phyloP scores from a whole-genome alignment of 2,797 vertebrate genomes.

The Aldrovandia affinis region DNA sequence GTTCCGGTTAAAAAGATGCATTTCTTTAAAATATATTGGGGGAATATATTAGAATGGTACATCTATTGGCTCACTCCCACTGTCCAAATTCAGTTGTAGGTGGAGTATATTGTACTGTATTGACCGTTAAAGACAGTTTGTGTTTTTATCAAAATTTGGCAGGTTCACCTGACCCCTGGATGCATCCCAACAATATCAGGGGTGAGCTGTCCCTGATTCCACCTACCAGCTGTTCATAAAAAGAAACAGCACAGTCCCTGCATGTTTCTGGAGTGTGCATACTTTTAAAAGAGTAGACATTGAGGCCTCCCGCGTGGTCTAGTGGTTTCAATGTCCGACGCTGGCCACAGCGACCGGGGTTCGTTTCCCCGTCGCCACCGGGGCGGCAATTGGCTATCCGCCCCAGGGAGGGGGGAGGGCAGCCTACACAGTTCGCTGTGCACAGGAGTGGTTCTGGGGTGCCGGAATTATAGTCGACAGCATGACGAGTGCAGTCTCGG shows the following conservation, averaged over 20 bases:
- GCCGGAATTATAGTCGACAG: too few relatives aligned
- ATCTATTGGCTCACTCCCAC: too few relatives aligned
- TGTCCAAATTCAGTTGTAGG: not conserved
- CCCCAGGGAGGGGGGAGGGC: too few relatives aligned
- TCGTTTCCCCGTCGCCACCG: too few relatives aligned
- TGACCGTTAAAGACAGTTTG: not conserved
- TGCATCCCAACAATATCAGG: not conserved
- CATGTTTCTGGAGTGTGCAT: not conserved
- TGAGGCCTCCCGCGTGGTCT: too few relatives aligned
- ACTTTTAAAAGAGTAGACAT: not conserved
- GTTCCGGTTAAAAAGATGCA: not conserved
- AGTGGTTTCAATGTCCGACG: too few relatives aligned
- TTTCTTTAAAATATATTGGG: not conserved
- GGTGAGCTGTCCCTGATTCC: not conserved
- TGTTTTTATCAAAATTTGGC: not conserved
- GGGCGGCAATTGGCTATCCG: too few relatives aligned
- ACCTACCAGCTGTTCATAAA: not conserved
- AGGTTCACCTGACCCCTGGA: not conserved
- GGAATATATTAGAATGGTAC: not conserved
- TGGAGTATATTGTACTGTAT: not conserved
- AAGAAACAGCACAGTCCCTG: not conserved
- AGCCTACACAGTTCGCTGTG: too few relatives aligned
- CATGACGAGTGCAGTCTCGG: too few relatives aligned
- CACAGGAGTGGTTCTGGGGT: too few relatives aligned
- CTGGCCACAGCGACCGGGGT: too few relatives aligned